Evolutionary conservation across 2,888 invertebrate genomes (phyloP).

Genomic region (Argyresthia albistria): DNA sequence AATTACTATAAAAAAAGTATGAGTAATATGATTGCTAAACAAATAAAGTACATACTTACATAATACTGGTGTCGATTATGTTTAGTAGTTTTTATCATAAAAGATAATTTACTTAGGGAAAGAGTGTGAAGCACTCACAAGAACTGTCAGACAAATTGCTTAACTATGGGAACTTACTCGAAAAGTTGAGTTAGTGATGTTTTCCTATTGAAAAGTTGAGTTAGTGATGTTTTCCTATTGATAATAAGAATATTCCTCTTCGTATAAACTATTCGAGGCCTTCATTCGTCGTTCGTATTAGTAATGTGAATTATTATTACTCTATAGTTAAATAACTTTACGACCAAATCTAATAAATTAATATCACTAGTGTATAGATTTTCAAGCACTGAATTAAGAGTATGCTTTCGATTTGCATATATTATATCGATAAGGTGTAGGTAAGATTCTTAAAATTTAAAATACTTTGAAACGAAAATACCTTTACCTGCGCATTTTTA

Average conservation of each 20-base stretch:
- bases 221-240: conserved; percentile 46
- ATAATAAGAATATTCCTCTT: conserved; percentile 30
- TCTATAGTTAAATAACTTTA: conserved; percentile 22
- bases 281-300: conserved; percentile 42
- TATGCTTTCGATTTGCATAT: conserved; percentile 9
- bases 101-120: too few relatives aligned
- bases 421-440: not conserved
- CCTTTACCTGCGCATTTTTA: not conserved
- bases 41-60: too few relatives aligned
- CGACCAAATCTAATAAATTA: conserved; percentile 45
- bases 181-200: too few relatives aligned
- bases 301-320: conserved; percentile 17
- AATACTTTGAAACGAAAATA: not conserved
- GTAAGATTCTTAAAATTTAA: conserved; percentile 1
- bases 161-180: too few relatives aligned
- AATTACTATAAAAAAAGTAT: too few relatives aligned
- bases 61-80: too few relatives aligned
- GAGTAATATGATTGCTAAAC: too few relatives aligned
- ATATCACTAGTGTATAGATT: conserved; percentile 45
- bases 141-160: too few relatives aligned
- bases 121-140: too few relatives aligned
- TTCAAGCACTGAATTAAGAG: conserved; percentile 27
- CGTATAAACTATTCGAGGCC: conserved; percentile 57
- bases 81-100: too few relatives aligned
- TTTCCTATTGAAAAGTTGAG: not conserved